Evolutionary conservation across 2,888 invertebrate genomes (phyloP).

Genomic region (Myopa testacea): DNA sequence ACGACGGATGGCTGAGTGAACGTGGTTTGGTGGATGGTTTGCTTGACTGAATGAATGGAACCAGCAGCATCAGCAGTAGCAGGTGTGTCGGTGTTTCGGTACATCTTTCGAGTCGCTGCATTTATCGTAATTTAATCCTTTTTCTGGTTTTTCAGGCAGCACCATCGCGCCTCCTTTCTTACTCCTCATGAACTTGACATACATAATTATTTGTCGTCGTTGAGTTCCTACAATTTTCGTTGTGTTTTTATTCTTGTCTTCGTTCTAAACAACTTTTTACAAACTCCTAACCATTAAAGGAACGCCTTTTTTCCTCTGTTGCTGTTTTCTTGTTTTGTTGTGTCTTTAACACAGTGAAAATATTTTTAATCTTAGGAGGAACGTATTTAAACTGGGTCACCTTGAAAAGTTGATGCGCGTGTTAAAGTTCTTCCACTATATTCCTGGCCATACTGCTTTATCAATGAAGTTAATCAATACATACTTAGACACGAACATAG

Average conservation of each 20-base stretch:
- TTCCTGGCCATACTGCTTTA: constrained; percentile 9
- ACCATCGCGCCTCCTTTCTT: not conserved
- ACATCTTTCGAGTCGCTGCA: not conserved
- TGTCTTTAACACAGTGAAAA: no score
- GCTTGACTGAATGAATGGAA: not conserved
- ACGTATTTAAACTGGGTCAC: constrained; percentile 32
- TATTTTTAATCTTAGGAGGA: not conserved
- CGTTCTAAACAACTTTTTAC: no score
- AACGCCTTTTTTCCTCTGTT: no score
- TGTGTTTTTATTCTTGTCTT: not conserved
- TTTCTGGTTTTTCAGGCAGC: not conserved
- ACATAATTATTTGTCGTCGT: constrained; percentile 4
- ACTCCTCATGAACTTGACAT: constrained; percentile 25
- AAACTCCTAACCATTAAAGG: no score
- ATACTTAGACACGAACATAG: no score
- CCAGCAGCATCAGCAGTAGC: not conserved
- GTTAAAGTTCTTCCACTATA: not conserved
- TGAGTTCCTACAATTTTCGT: not conserved
- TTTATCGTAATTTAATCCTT: constrained; percentile 3
- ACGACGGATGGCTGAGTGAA: no score
- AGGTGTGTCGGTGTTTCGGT: not conserved
- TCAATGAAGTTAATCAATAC: no score
- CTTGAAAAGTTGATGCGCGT: constrained; percentile 5
- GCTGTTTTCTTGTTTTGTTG: no score
- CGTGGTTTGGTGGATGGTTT: no score